These are phyloP conservation scores for Yponomeuta evonymella DNA, from an alignment of 2,888 invertebrate genomes.

Conservation along the genomic window DNA sequence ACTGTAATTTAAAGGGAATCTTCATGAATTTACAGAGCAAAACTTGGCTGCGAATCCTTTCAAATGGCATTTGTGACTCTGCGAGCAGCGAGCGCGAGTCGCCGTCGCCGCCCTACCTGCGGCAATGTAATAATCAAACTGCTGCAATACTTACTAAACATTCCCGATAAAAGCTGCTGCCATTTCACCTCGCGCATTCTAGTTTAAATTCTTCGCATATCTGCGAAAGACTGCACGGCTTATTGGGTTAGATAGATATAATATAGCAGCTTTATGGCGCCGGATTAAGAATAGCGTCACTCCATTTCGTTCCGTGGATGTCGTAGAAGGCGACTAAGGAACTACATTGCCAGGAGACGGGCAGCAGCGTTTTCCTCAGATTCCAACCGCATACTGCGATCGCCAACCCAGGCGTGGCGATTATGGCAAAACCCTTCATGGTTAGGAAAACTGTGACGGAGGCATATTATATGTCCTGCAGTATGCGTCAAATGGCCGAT, in stretches of 20 bases:
- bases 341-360: too few relatives aligned
- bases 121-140: constrained; percentile 18
- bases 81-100: constrained; percentile 12
- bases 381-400: too few relatives aligned
- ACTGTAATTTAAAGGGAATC: constrained; percentile 29
- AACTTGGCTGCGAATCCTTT: constrained; percentile 33
- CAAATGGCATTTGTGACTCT: constrained; percentile 30
- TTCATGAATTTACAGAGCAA: constrained; percentile 23
- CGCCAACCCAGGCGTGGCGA: too few relatives aligned
- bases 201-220: neutral
- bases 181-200: constrained; percentile 6
- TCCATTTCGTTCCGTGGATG: too few relatives aligned
- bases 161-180: constrained; percentile 14
- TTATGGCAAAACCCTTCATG: too few relatives aligned
- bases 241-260: neutral
- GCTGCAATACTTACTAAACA: constrained; percentile 17
- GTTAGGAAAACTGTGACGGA: too few relatives aligned
- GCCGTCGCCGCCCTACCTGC: constrained; percentile 13
- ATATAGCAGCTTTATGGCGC: too few relatives aligned
- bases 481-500: too few relatives aligned
- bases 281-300: too few relatives aligned
- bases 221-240: neutral
- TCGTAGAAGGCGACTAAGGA: too few relatives aligned
- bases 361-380: too few relatives aligned
- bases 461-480: too few relatives aligned